A percentile compares a stretch with the other conserved stretches of the same genome.
These are phyloP conservation scores for Heliconius ismenius DNA, from an alignment of 2,888 invertebrate genomes.

Conservation along the genomic window DNA sequence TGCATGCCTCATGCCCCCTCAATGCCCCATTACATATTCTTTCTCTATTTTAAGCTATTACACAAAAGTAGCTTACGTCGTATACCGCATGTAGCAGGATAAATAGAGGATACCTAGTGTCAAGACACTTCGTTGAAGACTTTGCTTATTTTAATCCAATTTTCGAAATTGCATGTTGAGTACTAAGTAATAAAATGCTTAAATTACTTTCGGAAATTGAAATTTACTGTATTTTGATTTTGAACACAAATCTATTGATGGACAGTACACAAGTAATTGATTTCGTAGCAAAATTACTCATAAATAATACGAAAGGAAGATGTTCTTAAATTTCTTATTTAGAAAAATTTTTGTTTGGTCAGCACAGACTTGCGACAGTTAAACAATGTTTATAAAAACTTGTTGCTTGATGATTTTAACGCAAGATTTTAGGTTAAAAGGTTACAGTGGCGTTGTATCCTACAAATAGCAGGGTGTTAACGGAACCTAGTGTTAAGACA, in stretches of 20 bases:
- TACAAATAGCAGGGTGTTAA: not conserved
- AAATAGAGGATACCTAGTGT: not conserved
- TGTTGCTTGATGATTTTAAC: too few species aligned
- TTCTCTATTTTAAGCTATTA: not conserved
- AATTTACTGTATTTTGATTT: constrained; percentile 7
- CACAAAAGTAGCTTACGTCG: not conserved
- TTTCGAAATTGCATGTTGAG: not conserved
- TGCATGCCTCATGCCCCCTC: too few species aligned
- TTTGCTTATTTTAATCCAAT: not conserved
- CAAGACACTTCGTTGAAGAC: not conserved
- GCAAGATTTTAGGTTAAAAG: too few species aligned
- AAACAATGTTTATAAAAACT: not conserved
- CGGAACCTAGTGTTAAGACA: not conserved
- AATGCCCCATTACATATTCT: too few species aligned
- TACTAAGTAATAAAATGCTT: constrained; percentile 4
- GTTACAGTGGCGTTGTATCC: not conserved
- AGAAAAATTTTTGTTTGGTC: constrained; percentile 11
- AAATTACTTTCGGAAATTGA: constrained; percentile 22
- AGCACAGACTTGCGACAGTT: constrained; percentile 14
- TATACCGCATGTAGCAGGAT: not conserved
- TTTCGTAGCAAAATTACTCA: constrained; percentile 26
- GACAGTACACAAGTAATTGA: constrained; percentile 15
- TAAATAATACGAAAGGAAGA: constrained; percentile 27
- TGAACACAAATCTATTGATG: constrained; percentile 13
- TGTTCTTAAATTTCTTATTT: constrained; percentile 30